These are phyloP conservation scores for Podarcis lilfordi DNA, from an alignment of 2,797 vertebrate genomes.

Conservation along the genomic window DNA sequence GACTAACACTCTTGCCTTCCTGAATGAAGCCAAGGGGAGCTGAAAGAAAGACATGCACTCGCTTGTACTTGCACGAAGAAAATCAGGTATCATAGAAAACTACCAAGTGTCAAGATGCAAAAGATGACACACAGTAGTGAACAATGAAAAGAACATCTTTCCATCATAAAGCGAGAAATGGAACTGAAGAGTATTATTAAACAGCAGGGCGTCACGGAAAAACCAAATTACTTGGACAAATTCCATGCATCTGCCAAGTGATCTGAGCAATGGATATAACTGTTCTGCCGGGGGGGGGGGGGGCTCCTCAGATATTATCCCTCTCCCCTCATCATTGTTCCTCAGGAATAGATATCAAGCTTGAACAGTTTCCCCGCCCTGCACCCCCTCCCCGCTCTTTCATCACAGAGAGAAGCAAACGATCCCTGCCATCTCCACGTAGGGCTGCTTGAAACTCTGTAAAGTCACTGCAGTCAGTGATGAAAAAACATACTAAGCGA, in stretches of 20 bases:
- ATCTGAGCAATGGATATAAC: neutral
- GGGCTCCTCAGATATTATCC: neutral
- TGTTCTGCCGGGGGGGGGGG: too few species aligned
- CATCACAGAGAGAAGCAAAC: neutral
- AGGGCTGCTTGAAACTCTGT: too few species aligned
- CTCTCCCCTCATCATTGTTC: neutral
- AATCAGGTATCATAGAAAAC: neutral
- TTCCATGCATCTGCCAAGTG: neutral
- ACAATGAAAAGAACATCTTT: neutral
- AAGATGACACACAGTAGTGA: conserved; percentile 23
- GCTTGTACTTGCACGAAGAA: neutral
- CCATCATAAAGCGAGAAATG: neutral
- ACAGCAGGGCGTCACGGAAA: neutral
- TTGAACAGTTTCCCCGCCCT: neutral
- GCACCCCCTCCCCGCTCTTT: too few species aligned
- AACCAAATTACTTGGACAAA: neutral
- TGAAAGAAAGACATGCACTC: neutral
- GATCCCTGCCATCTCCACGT: too few species aligned
- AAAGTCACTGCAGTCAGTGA: too few species aligned
- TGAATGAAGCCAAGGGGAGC: conserved; percentile 45
- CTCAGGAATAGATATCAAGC: neutral
- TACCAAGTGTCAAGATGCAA: neutral
- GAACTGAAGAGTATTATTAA: neutral
- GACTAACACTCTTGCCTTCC: conserved; percentile 22
- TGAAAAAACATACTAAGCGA: too few species aligned